Conservation (phyloP, 1,140 invertebrate genomes). For the Elysia chlorotica region DNA sequence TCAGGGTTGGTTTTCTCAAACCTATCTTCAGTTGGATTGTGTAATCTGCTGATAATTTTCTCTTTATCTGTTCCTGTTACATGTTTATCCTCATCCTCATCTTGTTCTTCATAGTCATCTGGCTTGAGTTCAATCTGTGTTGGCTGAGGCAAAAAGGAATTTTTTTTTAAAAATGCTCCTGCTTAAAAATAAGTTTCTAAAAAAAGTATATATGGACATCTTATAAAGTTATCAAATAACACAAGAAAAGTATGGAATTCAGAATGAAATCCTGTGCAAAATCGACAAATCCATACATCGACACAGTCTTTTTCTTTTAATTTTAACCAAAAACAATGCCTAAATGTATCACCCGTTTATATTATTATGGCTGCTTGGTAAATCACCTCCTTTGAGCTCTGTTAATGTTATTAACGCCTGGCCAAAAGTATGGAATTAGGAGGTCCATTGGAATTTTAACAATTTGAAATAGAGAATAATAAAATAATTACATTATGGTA, state of each 20-base stretch:
- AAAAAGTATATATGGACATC: background rate
- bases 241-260: no score
- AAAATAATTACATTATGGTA: no score
- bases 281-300: background rate
- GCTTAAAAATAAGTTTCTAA: background rate
- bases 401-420: no score
- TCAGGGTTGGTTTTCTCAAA: background rate
- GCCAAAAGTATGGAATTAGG: no score
- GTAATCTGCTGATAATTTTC: conserved; percentile 4
- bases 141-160: background rate
- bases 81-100: conserved; percentile 37
- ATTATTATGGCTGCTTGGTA: no score
- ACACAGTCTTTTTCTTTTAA: background rate
- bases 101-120: conserved; percentile 34
- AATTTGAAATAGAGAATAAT: no score
- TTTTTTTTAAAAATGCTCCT: background rate
- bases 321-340: background rate
- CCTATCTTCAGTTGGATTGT: background rate
- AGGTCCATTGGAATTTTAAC: no score
- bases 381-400: no score
- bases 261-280: background rate
- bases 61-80: conserved; percentile 19
- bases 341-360: no score
- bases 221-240: background rate
- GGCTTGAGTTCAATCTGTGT: conserved; percentile 3